Conservation (phyloP, 2,113 vertebrate genomes). For the Gobiocypris rarus region DNA sequence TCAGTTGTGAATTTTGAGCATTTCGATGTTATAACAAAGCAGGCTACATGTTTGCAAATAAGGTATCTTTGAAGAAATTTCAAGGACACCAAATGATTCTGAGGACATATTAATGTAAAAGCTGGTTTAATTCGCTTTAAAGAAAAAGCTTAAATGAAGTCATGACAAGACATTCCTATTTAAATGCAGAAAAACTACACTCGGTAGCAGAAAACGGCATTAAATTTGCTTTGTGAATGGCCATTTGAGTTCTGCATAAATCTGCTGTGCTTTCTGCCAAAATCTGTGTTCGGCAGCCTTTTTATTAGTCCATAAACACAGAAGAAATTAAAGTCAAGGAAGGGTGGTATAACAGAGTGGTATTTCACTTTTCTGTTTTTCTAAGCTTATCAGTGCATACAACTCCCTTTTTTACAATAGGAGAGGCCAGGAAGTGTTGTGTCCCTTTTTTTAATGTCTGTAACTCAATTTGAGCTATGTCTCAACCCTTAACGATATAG, state of each 20-base stretch:
- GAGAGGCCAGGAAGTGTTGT: background rate
- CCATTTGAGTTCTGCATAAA: background rate
- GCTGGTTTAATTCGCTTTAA: background rate
- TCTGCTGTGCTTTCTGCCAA: background rate
- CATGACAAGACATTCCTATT: background rate
- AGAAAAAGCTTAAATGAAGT: background rate
- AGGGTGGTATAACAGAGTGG: background rate
- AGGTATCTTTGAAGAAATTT: background rate
- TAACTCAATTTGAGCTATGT: background rate
- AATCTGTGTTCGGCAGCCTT: background rate
- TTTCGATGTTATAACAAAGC: too few species aligned
- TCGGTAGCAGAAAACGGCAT: background rate
- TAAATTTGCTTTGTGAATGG: background rate
- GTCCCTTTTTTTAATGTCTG: background rate
- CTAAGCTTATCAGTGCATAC: conserved; percentile 1
- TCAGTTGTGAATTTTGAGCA: background rate
- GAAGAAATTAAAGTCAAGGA: background rate
- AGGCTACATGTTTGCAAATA: background rate
- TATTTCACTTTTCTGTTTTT: conserved; percentile 3
- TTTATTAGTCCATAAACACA: background rate
- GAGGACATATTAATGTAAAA: background rate
- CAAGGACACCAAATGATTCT: background rate
- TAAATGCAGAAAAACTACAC: background rate
- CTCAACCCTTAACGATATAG: background rate
- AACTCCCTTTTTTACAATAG: conserved; percentile 1